phyloP scores from a whole-genome alignment of 2,888 invertebrate species.

The Apamea anceps region DNA sequence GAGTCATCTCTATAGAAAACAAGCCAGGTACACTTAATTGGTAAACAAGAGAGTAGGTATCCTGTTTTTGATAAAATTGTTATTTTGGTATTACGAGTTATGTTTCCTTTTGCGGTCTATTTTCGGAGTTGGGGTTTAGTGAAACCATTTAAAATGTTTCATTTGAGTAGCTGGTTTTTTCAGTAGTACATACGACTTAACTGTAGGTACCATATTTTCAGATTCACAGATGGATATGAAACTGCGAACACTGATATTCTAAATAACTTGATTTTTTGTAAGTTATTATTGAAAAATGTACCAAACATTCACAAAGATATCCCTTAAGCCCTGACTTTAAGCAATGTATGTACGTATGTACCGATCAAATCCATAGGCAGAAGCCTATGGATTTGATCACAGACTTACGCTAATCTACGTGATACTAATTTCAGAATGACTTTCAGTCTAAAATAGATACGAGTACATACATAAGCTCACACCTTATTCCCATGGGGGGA shows the following conservation, averaged over 20 bases:
- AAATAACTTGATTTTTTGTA: neutral
- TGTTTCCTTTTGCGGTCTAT: neutral
- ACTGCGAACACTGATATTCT: neutral
- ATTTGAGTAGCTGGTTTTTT: neutral
- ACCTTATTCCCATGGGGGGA: no score
- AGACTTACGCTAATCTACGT: neutral
- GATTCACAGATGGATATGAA: neutral
- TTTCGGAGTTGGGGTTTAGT: neutral
- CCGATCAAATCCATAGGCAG: no score
- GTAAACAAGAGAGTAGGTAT: conserved; percentile 21
- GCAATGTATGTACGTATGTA: no score
- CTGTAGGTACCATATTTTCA: neutral
- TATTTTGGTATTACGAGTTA: neutral
- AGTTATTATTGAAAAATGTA: neutral
- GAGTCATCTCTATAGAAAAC: conserved; percentile 34
- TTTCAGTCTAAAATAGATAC: neutral
- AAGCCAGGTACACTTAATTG: conserved; percentile 16
- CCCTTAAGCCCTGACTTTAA: neutral
- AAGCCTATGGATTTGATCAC: neutral
- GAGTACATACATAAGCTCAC: neutral
- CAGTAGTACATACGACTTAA: neutral
- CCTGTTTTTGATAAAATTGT: conserved; percentile 27
- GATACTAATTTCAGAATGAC: neutral
- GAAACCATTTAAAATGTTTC: neutral
- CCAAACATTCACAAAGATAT: neutral